Evolutionary conservation across 2,797 vertebrate species (phyloP).

Genomic region (Cyprinodon diabolis): DNA sequence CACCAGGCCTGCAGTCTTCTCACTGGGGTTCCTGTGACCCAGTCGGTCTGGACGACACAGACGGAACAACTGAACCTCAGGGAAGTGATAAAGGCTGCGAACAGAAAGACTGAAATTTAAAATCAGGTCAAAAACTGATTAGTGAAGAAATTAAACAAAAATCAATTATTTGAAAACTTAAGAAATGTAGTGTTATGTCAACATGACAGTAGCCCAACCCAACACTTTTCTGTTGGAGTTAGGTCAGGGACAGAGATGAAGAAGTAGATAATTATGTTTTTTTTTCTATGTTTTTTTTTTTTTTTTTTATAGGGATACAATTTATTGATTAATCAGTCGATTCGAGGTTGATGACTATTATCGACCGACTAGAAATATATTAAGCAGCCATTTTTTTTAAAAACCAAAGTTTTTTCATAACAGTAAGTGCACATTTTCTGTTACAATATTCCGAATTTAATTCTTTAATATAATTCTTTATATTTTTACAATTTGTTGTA

Average conservation of each 20-base stretch:
- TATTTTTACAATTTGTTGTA: too few species aligned
- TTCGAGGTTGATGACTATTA: too few species aligned
- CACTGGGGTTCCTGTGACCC: slow-evolving; percentile 48
- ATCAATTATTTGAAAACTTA: not conserved
- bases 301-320: too few species aligned
- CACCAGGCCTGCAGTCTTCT: slow-evolving; percentile 57
- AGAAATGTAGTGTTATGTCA: not conserved
- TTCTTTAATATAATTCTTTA: too few species aligned
- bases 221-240: not conserved
- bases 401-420: too few species aligned
- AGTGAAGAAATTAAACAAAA: not conserved
- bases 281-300: too few species aligned
- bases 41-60: slow-evolving; percentile 34
- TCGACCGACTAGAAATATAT: too few species aligned
- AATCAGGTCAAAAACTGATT: not conserved
- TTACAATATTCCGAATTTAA: too few species aligned
- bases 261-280: too few species aligned
- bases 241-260: not conserved
- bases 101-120: not conserved
- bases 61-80: not conserved
- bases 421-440: too few species aligned
- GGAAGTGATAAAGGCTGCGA: slow-evolving; percentile 5
- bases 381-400: too few species aligned
- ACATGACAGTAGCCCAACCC: not conserved
- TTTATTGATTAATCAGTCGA: too few species aligned